A percentile compares a stretch with the other conserved stretches of the same genome.
Evolutionary conservation across 2,888 invertebrate genomes (phyloP).

Genomic region (Pseudoips prasinana): DNA sequence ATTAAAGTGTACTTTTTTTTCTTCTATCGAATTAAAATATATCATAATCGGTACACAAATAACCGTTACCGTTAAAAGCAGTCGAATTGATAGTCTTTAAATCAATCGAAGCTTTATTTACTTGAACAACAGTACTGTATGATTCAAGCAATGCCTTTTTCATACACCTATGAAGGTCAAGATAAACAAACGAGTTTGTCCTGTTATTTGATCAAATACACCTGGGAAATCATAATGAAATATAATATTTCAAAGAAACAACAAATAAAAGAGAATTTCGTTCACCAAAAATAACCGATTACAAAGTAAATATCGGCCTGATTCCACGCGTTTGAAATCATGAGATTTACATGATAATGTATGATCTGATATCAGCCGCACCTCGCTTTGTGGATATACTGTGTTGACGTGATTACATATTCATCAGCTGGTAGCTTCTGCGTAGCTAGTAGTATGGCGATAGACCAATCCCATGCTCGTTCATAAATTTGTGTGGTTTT

Average conservation of each 20-base stretch:
- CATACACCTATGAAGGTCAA: slow-evolving; percentile 10
- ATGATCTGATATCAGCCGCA: slow-evolving; percentile 22
- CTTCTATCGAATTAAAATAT: no score
- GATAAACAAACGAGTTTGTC: slow-evolving; percentile 1
- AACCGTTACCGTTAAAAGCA: no score
- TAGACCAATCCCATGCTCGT: no score
- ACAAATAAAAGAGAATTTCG: neutral
- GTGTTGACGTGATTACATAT: slow-evolving; percentile 51
- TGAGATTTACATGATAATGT: slow-evolving; percentile 41
- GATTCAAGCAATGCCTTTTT: slow-evolving; percentile 10
- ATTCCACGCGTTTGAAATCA: no score
- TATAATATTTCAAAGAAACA: slow-evolving; percentile 5
- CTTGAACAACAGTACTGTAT: no score
- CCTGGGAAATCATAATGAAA: slow-evolving; percentile 16
- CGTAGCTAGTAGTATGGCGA: no score
- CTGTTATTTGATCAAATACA: slow-evolving; percentile 13
- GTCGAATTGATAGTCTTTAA: no score
- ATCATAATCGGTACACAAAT: no score
- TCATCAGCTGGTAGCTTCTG: slow-evolving; percentile 40
- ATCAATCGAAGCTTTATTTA: no score
- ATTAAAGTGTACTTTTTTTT: no score
- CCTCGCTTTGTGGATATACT: slow-evolving; percentile 37
- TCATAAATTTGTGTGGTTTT: no score
- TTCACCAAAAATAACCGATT: slow-evolving; percentile 1
- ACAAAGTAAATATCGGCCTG: slow-evolving; percentile 7